These are phyloP conservation scores for Neolamprologus fasciatus DNA, from an alignment of 2,113 vertebrate genomes.

Conservation along the genomic window DNA sequence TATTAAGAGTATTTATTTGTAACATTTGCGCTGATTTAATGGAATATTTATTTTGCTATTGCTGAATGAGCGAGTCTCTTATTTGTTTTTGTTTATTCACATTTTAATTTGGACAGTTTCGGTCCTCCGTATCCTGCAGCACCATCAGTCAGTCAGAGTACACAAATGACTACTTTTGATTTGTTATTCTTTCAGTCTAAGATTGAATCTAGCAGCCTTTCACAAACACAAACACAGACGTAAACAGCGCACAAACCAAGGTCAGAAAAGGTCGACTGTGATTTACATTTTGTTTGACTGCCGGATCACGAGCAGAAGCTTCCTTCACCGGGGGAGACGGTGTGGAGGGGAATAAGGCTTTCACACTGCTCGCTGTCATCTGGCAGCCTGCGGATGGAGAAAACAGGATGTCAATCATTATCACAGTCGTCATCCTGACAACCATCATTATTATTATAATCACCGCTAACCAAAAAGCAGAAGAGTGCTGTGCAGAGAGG, in stretches of 20 bases:
- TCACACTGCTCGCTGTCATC: slow-evolving; percentile 91
- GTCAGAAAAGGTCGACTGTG: background rate
- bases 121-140: background rate
- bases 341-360: slow-evolving; percentile 89
- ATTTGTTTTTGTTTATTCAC: background rate
- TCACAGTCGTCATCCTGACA: background rate
- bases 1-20: background rate
- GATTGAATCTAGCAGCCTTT: background rate
- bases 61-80: background rate
- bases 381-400: slow-evolving; percentile 65
- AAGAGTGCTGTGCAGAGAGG: background rate
- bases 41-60: background rate
- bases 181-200: background rate
- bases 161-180: background rate
- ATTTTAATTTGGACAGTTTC: background rate
- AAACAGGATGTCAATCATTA: slow-evolving; percentile 6
- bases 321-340: slow-evolving; percentile 68
- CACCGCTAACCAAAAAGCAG: background rate
- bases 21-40: background rate
- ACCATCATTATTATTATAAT: background rate
- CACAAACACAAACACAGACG: background rate
- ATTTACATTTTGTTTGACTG: slow-evolving; percentile 3
- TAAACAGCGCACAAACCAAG: background rate
- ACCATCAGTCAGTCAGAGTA: background rate
- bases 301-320: slow-evolving; percentile 71